These are phyloP conservation scores for Dinocampus coccinellae DNA, from an alignment of 2,888 invertebrate species.

Conservation along the genomic window DNA sequence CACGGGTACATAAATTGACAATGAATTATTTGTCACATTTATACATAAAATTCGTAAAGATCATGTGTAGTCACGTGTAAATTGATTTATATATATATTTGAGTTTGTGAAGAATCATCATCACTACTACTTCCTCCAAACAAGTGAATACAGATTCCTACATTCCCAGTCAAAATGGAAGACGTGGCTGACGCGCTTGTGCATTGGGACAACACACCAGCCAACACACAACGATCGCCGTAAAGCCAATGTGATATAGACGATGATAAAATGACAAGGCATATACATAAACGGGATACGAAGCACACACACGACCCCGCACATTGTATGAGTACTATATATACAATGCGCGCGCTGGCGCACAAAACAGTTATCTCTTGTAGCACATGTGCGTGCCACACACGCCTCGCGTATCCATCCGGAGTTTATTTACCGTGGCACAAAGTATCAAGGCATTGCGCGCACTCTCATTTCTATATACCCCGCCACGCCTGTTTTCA, in stretches of 20 bases:
- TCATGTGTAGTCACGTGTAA: no score
- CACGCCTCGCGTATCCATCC: constrained; percentile 55
- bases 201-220: no score
- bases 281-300: neutral
- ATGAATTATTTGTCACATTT: no score
- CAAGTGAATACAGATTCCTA: no score
- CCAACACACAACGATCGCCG: neutral
- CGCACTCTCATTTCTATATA: constrained; percentile 13
- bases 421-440: constrained; percentile 64
- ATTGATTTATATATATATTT: no score
- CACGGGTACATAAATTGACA: no score
- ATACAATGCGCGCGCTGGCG: constrained; percentile 7
- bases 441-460: constrained; percentile 48
- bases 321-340: neutral
- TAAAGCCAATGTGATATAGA: neutral
- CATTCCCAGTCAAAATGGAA: constrained; percentile 23
- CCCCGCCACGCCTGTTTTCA: constrained; percentile 21
- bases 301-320: constrained; percentile 2
- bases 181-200: constrained; percentile 22
- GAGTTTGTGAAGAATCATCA: no score
- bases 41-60: no score
- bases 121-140: no score
- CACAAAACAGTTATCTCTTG: constrained; percentile 14
- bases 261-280: neutral
- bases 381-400: constrained; percentile 63